Base-by-base conservation (phyloP, 2,888 invertebrate species). In the Ctena decussata region DNA sequence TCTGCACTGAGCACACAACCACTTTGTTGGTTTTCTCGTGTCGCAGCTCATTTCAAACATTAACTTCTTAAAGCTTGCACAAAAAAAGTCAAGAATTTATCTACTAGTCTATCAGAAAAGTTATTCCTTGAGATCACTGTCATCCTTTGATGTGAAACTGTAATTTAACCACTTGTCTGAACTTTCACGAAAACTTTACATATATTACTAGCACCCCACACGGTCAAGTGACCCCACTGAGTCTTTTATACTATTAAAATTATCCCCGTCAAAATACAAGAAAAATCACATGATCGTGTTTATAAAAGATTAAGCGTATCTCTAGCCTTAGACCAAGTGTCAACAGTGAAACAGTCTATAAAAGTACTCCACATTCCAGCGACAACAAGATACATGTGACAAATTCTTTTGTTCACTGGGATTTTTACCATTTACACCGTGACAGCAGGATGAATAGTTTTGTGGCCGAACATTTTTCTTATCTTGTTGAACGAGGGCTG, bases 381-480 rank as follows among this genome's bases (percentile, higher is more conserved):
- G 21, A 24, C 18, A 18, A 35, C 65, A 65, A 65, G 65, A 35
- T 21, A 21, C 65, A 65, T 1, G 6, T 32, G 65, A 65, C 65
- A 65, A 65, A 65, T 65, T 65, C 65, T 65, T 65, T 65, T 65
- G 65, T 65, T 35, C 6, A 65, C 35, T 8, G 18, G 65, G 35
- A 65, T 32, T 65, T 65, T 65, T 21, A 65, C 65, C 32, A 65
- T 65, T 65, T 35, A 35, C 5, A 1, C 35, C 12, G 21, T 32
- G 65, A 65, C 65, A 65, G 21, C 35, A 35, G 35, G 35, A 65
- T 65, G 65, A 65, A 65, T 65, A 57, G 27, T 57, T 57, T 57
- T 15, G 24, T 27, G 65, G 18, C 65, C 65, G 8, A 65, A 65
- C 65, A 65, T 65, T 65, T 32, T 57, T 27, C 27, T 65, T 65